Percentiles rank a stretch among this genome's conserved stretches.
Evolutionary conservation across 2,797 vertebrate species (phyloP).

Genomic region (Dipus sagitta): DNA sequence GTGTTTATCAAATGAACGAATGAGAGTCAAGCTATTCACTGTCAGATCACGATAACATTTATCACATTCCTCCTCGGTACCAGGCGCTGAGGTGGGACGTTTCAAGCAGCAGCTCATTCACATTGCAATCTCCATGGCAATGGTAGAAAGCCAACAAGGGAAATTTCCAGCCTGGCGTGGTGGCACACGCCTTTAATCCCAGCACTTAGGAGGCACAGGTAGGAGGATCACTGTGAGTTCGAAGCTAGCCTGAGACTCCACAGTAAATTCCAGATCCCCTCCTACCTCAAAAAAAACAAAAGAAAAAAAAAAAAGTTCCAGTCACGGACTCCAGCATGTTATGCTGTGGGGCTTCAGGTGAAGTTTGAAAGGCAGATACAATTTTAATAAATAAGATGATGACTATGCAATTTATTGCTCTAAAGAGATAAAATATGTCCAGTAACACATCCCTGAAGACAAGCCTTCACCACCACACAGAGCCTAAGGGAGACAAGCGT

Average conservation of each 20-base stretch:
- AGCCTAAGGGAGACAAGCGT: background rate
- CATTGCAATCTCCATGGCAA: background rate
- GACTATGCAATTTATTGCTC: background rate
- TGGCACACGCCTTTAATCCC: too few species aligned
- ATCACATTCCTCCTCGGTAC: background rate
- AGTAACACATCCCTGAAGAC: background rate
- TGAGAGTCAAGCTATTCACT: background rate
- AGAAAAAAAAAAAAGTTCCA: background rate
- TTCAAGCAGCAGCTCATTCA: background rate
- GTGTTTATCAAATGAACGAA: background rate
- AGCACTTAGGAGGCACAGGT: too few species aligned
- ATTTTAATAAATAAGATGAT: background rate
- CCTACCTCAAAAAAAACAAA: too few species aligned
- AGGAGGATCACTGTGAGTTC: too few species aligned
- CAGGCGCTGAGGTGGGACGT: background rate
- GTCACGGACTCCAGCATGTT: background rate
- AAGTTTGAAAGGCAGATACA: slow-evolving; percentile 1
- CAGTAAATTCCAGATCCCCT: too few species aligned
- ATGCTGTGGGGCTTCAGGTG: background rate
- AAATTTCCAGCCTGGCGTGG: background rate
- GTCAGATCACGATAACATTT: background rate
- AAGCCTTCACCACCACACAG: background rate
- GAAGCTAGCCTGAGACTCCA: too few species aligned
- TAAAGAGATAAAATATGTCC: background rate
- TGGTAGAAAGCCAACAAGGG: background rate